phyloP scores from a whole-genome alignment of 2,888 invertebrate genomes.

The Xanthorhoe designata region DNA sequence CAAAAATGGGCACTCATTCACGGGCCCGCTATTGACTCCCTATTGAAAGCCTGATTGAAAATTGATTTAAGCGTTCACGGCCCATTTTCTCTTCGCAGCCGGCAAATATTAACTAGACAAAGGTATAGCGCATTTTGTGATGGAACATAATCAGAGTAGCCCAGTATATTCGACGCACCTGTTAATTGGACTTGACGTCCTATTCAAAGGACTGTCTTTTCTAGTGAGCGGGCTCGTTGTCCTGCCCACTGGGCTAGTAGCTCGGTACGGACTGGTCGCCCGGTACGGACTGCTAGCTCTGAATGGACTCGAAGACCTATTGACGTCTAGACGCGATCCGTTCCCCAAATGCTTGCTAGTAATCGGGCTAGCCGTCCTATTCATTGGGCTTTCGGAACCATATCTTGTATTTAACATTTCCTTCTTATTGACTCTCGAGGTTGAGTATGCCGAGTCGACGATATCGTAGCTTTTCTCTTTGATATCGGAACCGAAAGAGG shows the following conservation, averaged over 20 bases:
- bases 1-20: constrained; percentile 47
- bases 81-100: constrained; percentile 42
- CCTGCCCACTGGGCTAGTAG: constrained; percentile 78
- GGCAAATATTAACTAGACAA: constrained; percentile 47
- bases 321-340: constrained; percentile 79
- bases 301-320: constrained; percentile 74
- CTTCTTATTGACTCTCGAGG: constrained; percentile 71
- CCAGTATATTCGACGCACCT: constrained; percentile 60
- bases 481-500: constrained; percentile 68
- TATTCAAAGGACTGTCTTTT: constrained; percentile 80
- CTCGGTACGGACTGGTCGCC: constrained; percentile 76
- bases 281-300: constrained; percentile 72
- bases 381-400: constrained; percentile 77
- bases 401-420: constrained; percentile 67
- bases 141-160: constrained; percentile 10
- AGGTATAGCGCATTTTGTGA: constrained; percentile 26
- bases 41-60: constrained; percentile 54
- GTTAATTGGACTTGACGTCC: constrained; percentile 84
- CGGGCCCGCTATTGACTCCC: constrained; percentile 49
- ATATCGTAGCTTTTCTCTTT: constrained; percentile 78
- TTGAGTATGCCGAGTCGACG: constrained; percentile 77
- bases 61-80: constrained; percentile 53
- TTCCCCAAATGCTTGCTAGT: constrained; percentile 83
- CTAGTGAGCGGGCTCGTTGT: constrained; percentile 84
- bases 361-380: constrained; percentile 80